Base-by-base conservation (phyloP, 2,797 vertebrate genomes). In the Rhadinocentrus ornatus region DNA sequence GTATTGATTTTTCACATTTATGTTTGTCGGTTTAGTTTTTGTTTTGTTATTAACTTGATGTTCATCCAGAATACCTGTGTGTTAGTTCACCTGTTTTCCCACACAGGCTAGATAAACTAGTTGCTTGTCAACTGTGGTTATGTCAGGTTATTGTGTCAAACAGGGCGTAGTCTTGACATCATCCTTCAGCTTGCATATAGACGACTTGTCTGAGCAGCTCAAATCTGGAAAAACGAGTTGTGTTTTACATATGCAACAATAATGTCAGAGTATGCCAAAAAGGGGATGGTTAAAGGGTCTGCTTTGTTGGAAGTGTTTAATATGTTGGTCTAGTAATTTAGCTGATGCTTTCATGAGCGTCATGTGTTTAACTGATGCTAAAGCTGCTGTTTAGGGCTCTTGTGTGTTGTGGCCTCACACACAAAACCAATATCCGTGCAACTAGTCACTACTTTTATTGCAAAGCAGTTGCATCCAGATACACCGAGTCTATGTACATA, bases 171-270 rank as follows among this genome's bases (percentile, higher is more conserved):
- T 80, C 65, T 57, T 79, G 3, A 56, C 62, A 54, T 63, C 41
- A 1, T 44, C 56, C 27, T 65, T 73, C 59, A 9, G 67, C 56
- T 62, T 60, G 66, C 59, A 31, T 71, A 20, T 37, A 53, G 60
- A 66, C 34, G 32, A 82, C 80, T 78, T 73, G 74, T 77, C 66
- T 8, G 66, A 69, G 78, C 72, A 80, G 55, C 75, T 82, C 22
- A 32, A 2, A 20, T 68, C 77, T 71, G 63, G 81, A 74, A 44
- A 63, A 88, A 78, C 75, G 5, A 64, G 71, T 78, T 52, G 15
- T 55, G 60, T 66, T 72, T 58, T 27, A 41, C 16, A 10, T 55
- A 54, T 77, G 66, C 41, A 18, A 6, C 39, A 18, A 48, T 62
- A 66, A 46, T 46, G 32, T 50, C 72, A n/a, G 18, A 55, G 13